A percentile compares a stretch with the other conserved stretches of the same genome.
Conservation (phyloP, 2,113 vertebrate species). For the Myrmophylax atrothorax region DNA sequence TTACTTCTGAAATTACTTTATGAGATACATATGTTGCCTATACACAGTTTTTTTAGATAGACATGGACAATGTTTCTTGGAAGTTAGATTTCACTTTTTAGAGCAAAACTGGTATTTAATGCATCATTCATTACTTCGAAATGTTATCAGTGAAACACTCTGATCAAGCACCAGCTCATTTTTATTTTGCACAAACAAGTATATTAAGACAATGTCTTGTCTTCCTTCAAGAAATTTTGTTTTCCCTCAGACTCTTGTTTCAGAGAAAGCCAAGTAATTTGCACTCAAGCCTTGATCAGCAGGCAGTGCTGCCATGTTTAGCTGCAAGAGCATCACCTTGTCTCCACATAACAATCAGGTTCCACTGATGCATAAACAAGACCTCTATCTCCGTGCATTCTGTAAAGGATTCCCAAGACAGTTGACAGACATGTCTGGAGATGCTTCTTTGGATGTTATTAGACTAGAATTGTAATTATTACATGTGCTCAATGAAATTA, state of each 20-base stretch:
- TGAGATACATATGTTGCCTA: neutral
- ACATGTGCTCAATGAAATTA: neutral
- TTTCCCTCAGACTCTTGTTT: neutral
- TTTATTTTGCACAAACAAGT: neutral
- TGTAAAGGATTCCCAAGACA: neutral
- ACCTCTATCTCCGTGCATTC: neutral
- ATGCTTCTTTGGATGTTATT: neutral
- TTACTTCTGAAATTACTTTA: neutral
- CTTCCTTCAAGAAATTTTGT: neutral
- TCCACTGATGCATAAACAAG: neutral
- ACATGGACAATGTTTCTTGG: neutral
- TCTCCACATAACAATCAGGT: neutral
- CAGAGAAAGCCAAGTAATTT: neutral
- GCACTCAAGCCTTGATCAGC: neutral
- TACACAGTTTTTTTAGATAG: neutral
- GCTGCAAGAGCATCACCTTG: neutral
- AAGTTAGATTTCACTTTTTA: neutral
- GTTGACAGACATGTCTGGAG: neutral
- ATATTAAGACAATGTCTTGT: neutral
- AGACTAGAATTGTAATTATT: neutral
- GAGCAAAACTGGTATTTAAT: neutral
- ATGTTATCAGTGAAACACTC: neutral
- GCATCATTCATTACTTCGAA: neutral
- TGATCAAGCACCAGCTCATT: neutral
- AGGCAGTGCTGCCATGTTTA: neutral